Conservation (phyloP, 2,797 vertebrate genomes). For the Danio albolineatus region DNA sequence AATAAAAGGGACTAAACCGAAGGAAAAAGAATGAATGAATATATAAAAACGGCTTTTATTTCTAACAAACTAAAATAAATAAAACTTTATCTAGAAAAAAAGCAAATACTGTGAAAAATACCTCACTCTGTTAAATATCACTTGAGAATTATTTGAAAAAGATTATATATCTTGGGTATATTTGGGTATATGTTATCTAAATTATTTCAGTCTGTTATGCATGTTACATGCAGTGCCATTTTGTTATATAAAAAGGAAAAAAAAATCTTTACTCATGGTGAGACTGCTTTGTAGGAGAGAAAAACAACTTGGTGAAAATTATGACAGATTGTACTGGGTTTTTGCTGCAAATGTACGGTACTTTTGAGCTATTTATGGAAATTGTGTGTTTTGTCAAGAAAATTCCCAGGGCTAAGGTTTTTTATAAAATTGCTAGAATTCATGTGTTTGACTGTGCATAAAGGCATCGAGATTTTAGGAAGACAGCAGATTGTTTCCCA, state of each 20-base stretch:
- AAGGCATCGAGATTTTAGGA: background rate
- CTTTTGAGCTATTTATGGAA: constrained; percentile 10
- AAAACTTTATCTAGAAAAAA: too few relatives aligned
- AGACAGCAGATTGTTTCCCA: background rate
- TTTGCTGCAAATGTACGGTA: background rate
- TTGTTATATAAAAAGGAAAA: too few relatives aligned
- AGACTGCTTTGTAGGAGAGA: background rate
- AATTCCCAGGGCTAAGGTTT: constrained; percentile 10
- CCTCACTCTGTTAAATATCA: too few relatives aligned
- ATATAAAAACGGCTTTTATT: background rate
- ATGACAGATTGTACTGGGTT: background rate
- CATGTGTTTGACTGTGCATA: background rate
- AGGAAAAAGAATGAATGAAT: too few relatives aligned
- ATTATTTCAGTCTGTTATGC: background rate
- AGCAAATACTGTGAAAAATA: too few relatives aligned
- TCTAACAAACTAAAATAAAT: too few relatives aligned
- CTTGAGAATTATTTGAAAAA: too few relatives aligned
- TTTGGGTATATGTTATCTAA: too few relatives aligned
- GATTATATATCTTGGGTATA: too few relatives aligned
- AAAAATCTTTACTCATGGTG: too few relatives aligned
- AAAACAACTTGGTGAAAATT: background rate
- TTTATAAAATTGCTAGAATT: background rate
- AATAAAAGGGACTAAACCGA: too few relatives aligned
- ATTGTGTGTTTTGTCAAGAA: constrained; percentile 6
- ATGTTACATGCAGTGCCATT: background rate